Base-by-base conservation (phyloP, 2,888 invertebrate genomes). In the Salticus scenicus region DNA sequence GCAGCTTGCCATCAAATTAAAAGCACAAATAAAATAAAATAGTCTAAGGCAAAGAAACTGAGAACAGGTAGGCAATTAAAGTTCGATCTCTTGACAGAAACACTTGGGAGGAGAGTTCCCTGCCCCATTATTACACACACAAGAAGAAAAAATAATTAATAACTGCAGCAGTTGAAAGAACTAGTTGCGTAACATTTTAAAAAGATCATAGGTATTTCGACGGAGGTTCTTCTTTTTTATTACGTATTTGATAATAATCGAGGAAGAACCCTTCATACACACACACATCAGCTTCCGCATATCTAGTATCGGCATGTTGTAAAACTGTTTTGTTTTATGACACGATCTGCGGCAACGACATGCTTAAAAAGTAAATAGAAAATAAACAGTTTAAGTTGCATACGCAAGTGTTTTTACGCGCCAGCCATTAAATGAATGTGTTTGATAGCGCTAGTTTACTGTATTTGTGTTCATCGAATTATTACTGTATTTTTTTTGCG, bases 141-240 rank as follows among this genome's bases (percentile, higher is more conserved):
- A 47, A 73, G 71, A 69, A 73, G 33, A 51, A 27, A 73, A 80
- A 73, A 73, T 80, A 80, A 80, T 80, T 80, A 80, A 80, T 80
- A 73, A 67, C 80, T 24, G 42, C 66, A n/a, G 14, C 20, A 31
- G 17, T 14, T 33, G 30, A 20, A 67, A 64, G 64, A 64, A 20
- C 67, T 20, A 33, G 17, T 67, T 20, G 14, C 30, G 67, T 10
- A 67, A 17, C 20, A 31, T 20, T 17, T 47, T 17, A n/a, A 12
- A 2, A 7, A 10, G n/a, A 2, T n/a, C 17, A 17, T n/a, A 47
- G 47, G 47, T 47, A 47, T 47, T 47, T 47, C n/a, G 47, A 12
- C 47, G n/a, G 8, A 47, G 7, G 47, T 47, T 2, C 17, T 47
- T 47, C 64, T 33, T 33, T 30, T 28, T 64, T 2, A 14, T 28